Evolutionary conservation across 2,888 invertebrate species (phyloP).

Genomic region (Ariolimax columbianus): DNA sequence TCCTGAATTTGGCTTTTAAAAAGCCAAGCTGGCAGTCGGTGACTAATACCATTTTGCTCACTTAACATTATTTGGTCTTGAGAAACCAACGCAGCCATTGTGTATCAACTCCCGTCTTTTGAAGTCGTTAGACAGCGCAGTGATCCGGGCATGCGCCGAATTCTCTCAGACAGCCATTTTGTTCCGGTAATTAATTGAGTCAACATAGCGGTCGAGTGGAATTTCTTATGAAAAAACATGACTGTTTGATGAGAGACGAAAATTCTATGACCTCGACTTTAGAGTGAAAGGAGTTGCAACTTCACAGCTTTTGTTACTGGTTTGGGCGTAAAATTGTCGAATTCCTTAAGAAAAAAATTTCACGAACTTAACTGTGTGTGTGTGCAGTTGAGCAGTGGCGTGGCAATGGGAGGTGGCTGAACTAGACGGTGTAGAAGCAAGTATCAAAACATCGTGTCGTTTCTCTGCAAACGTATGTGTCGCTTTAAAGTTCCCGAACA

Average conservation of each 20-base stretch:
- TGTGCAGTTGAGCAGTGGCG: background rate
- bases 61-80: background rate
- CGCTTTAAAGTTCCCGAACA: too few relatives aligned
- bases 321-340: background rate
- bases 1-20: too few relatives aligned
- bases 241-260: constrained; percentile 32
- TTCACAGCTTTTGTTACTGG: constrained; percentile 7
- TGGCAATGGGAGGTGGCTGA: too few relatives aligned
- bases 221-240: constrained; percentile 18
- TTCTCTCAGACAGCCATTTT: constrained; percentile 19
- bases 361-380: background rate
- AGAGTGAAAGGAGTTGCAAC: background rate
- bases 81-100: background rate
- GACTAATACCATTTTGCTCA: background rate
- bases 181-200: constrained; percentile 43
- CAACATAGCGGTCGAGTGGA: background rate
- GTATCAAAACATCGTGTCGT: too few relatives aligned
- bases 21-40: too few relatives aligned
- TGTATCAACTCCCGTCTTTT: constrained; percentile 10
- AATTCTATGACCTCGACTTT: constrained; percentile 10
- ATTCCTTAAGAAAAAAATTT: background rate
- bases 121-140: background rate
- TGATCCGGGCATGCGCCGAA: background rate
- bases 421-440: too few relatives aligned
- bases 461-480: too few relatives aligned